These are phyloP conservation scores for Rhabdophis nuchalis DNA, from an alignment of 2,797 vertebrate genomes.

Conservation along the genomic window DNA sequence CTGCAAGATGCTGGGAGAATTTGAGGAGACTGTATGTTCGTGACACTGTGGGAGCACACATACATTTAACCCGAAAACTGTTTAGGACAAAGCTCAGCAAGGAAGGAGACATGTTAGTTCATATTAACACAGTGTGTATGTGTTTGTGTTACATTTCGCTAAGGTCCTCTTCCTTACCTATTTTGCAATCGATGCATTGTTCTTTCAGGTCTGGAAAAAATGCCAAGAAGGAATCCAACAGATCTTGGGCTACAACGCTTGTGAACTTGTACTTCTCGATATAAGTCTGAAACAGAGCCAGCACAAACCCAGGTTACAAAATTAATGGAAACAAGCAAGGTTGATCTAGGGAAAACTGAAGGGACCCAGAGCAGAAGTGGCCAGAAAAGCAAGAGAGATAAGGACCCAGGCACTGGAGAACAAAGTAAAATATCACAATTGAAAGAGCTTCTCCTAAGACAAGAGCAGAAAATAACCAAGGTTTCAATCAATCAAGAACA, in stretches of 20 bases:
- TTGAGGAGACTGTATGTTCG: no score
- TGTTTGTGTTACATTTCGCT: background rate
- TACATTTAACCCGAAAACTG: no score
- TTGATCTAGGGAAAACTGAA: background rate
- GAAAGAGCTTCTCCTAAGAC: background rate
- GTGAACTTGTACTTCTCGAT: slow-evolving; percentile 90
- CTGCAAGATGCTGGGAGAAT: no score
- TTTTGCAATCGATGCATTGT: slow-evolving; percentile 79
- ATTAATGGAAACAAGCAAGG: background rate
- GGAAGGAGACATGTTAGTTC: no score
- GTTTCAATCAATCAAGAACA: background rate
- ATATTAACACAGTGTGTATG: no score
- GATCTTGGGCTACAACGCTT: slow-evolving; percentile 90
- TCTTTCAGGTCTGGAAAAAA: slow-evolving; percentile 89
- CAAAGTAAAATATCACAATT: background rate
- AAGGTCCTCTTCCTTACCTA: slow-evolving; percentile 72
- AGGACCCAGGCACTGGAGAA: background rate
- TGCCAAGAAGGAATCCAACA: slow-evolving; percentile 87
- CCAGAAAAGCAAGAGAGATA: background rate
- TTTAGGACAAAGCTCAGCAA: no score
- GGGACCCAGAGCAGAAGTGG: background rate
- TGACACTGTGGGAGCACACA: no score
- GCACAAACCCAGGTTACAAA: background rate
- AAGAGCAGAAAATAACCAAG: background rate
- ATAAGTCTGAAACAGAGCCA: slow-evolving; percentile 77